A percentile compares a stretch with the other conserved stretches of the same genome.
Evolutionary conservation across 2,797 vertebrate genomes (phyloP).

Genomic region (Propithecus perrieri): DNA sequence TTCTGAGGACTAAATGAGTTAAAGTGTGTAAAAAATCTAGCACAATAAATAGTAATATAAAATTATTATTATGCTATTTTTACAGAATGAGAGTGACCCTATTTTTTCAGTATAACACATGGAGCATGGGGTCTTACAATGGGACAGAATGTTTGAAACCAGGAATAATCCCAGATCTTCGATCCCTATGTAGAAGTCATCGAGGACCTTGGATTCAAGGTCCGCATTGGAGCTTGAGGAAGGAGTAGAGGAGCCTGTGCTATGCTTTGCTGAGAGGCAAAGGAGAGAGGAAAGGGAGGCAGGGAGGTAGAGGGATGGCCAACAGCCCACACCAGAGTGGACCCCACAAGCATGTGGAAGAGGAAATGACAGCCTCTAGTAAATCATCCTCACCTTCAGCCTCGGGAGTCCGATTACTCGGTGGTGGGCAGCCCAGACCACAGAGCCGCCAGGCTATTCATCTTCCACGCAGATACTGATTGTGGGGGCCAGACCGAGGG

Average conservation of each 20-base stretch:
- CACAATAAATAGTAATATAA: not conserved
- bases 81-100: not conserved
- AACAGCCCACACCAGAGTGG: not conserved
- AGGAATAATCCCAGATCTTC: not conserved
- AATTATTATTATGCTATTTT: not conserved
- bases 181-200: not conserved
- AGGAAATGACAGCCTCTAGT: not conserved
- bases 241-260: not conserved
- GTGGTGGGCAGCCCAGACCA: not conserved
- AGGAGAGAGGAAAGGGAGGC: not conserved
- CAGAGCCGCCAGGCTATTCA: not conserved
- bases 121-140: not conserved
- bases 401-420: not conserved
- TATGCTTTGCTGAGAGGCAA: not conserved
- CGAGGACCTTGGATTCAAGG: not conserved
- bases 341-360: not conserved
- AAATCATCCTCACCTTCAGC: not conserved
- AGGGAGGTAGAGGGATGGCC: not conserved
- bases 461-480: slow-evolving; percentile 21
- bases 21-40: not conserved
- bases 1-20: not conserved
- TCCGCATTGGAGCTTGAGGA: not conserved
- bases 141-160: not conserved
- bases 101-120: slow-evolving; percentile 12
- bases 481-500: not conserved